These are phyloP conservation scores for Phalloptychus januarius DNA, from an alignment of 2,797 vertebrate species.

Conservation along the genomic window DNA sequence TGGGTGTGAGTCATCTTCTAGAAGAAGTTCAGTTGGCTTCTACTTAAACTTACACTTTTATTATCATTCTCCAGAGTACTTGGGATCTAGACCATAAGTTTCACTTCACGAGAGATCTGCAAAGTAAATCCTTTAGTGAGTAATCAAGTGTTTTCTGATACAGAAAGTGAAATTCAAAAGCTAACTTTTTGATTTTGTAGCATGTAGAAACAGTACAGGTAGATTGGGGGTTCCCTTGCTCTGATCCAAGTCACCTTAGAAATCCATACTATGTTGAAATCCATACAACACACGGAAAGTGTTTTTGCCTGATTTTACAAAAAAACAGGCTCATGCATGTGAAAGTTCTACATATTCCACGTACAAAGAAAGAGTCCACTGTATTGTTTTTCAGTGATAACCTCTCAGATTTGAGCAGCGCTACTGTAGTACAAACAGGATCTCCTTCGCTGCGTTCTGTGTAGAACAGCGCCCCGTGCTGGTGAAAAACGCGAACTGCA, in stretches of 20 bases:
- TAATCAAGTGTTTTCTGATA: constrained; percentile 44
- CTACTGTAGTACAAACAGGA: constrained; percentile 32
- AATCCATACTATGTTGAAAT: too few species aligned
- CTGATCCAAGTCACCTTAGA: constrained; percentile 29
- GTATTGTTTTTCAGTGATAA: constrained; percentile 19
- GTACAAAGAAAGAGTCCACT: neutral
- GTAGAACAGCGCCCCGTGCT: constrained; percentile 78
- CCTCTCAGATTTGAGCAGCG: constrained; percentile 21
- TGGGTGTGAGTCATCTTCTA: neutral
- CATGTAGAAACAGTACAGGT: constrained; percentile 55
- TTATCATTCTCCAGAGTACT: neutral
- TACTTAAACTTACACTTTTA: neutral
- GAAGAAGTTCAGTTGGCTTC: neutral
- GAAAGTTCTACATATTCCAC: neutral
- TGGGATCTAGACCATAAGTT: neutral
- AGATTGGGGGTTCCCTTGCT: constrained; percentile 34
- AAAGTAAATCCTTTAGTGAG: constrained; percentile 65
- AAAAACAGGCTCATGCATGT: neutral
- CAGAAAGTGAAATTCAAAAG: constrained; percentile 22
- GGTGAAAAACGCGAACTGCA: constrained; percentile 55
- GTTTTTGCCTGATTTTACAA: neutral
- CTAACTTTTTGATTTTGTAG: constrained; percentile 52
- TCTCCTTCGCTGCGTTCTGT: constrained; percentile 42
- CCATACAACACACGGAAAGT: too few species aligned
- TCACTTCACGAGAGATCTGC: neutral